Evolutionary conservation across 2,888 invertebrate genomes (phyloP), one percentile per base, ranked within the genome.

Genomic region (Bembecia ichneumoniformis): DNA sequence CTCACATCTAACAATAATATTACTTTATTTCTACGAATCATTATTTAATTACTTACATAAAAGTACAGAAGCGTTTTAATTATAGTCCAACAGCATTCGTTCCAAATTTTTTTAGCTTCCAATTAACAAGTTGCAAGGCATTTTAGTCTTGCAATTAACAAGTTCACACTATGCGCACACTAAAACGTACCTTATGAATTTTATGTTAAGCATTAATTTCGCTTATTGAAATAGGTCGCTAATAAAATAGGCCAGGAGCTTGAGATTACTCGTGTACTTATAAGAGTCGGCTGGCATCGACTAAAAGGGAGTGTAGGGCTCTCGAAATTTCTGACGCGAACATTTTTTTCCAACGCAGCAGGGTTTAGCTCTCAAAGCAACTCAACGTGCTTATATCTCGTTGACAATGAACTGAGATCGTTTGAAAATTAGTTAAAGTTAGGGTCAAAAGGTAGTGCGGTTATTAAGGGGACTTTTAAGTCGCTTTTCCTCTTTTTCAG

Each of bases 201-300:
- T 3, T 3, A 3, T 0, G 13, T 40, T 57, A 75, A 53, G 61
- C 68, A 59, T 46, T 46, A 52, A 35, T 63, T 54, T 67, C n/a
- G 44, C 53, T 55, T 57, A 54, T 11, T 2, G 11, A 28, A 15
- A 3, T 11, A 34, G 44, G 49, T 52, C 58, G 62, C 63, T 70
- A 64, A 62, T 66, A 66, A 76, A 71, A 74, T 74, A 75, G 77
- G 76, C 60, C 77, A 72, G 59, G 54, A 55, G 48, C 57, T 62
- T 51, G 51, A 64, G 64, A 55, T 49, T 62, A 50, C 68, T 68
- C 53, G 56, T 53, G 56, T 50, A 52, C 58, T 58, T 55, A 50
- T 59, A 58, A 66, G 68, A 58, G 68, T 59, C 55, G 52, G 59
- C 66, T 63, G 64, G 62, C 63, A 63, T 72, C 62, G 60, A 59